Evolutionary conservation across 2,113 vertebrate species (phyloP).

Genomic region (Myrmecobius fasciatus): DNA sequence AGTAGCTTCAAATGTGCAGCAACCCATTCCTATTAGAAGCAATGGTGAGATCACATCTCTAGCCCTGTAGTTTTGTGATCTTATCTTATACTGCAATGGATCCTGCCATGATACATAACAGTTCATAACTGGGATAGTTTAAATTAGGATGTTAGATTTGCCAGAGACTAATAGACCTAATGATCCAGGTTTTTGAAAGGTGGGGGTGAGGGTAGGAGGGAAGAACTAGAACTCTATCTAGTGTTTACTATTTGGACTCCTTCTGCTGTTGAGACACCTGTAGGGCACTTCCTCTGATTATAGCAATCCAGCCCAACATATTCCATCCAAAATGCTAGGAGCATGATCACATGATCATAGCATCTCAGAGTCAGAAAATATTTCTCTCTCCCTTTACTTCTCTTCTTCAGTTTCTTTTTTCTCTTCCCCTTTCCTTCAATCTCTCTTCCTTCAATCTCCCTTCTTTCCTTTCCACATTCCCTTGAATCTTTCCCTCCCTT

Average conservation of each 20-base stretch:
- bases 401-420: not conserved
- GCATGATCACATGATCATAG: not conserved
- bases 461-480: not conserved
- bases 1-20: not conserved
- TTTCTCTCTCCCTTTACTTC: not conserved
- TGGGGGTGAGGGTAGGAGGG: not conserved
- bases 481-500: not conserved
- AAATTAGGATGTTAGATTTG: not conserved
- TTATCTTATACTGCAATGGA: not conserved
- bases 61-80: not conserved
- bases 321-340: accelerated
- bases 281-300: not conserved
- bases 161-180: not conserved
- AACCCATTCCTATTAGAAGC: not conserved
- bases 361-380: not conserved
- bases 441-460: not conserved
- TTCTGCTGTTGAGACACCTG: not conserved
- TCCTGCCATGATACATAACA: not conserved
- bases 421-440: not conserved
- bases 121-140: not conserved
- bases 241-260: not conserved
- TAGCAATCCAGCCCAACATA: not conserved
- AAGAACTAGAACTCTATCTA: not conserved
- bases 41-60: not conserved
- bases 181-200: not conserved